Percentiles rank a stretch among this genome's conserved stretches.
These are phyloP conservation scores for Branchipolynoe longqiensis DNA, from an alignment of 2,888 invertebrate species.

Conservation along the genomic window DNA sequence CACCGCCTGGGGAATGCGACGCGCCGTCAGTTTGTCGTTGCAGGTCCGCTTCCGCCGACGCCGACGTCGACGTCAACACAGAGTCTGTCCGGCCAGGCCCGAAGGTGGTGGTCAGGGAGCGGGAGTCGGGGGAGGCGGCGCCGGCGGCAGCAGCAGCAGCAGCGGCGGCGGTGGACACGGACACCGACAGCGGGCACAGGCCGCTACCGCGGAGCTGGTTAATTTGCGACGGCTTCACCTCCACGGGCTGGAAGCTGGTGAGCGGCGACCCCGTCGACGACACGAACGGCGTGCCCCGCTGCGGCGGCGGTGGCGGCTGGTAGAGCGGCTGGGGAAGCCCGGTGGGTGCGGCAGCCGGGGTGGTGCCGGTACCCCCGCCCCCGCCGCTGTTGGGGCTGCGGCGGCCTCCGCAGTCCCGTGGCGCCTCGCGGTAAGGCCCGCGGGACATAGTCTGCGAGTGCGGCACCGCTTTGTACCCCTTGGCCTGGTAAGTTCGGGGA, in stretches of 20 bases:
- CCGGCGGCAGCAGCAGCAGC: not conserved
- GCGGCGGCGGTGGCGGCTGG: not conserved
- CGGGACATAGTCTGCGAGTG: conserved; percentile 39
- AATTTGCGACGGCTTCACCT: conserved; percentile 9
- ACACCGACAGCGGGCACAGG: not conserved
- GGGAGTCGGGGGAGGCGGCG: not conserved
- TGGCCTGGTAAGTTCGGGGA: conserved; percentile 49
- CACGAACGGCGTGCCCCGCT: not conserved
- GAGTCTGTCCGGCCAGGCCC: conserved; percentile 46
- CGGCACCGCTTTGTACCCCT: conserved; percentile 46
- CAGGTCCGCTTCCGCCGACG: conserved; percentile 20
- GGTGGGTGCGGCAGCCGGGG: no score
- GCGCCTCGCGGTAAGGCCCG: conserved; percentile 47
- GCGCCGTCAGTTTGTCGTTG: conserved; percentile 3
- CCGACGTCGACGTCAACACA: conserved; percentile 24
- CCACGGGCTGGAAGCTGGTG: conserved; percentile 27
- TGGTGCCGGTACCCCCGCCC: no score
- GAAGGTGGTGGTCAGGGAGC: conserved; percentile 43
- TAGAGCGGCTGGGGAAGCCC: no score
- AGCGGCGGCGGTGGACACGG: not conserved
- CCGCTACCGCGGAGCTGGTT: not conserved
- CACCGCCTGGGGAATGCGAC: conserved; percentile 1
- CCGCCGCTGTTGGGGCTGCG: conserved; percentile 51
- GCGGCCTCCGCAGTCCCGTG: conserved; percentile 31
- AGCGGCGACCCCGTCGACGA: conserved; percentile 7